Evolutionary conservation across 2,113 vertebrate genomes (phyloP).

Genomic region (Uria aalge): DNA sequence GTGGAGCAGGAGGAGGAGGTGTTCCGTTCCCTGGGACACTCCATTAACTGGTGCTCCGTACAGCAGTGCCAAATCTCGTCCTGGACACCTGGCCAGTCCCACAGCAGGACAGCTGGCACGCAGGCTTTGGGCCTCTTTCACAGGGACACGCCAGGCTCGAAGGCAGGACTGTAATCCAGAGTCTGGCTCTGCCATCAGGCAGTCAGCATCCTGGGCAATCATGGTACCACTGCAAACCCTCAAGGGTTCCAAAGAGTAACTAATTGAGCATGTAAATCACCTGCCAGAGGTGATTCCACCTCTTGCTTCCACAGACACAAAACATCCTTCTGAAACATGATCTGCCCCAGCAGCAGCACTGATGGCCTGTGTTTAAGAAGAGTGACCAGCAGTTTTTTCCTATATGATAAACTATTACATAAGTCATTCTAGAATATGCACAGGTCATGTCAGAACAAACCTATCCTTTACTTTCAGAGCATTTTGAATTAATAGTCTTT

Average conservation of each 20-base stretch:
- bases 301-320: background rate
- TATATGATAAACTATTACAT: background rate
- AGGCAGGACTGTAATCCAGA: background rate
- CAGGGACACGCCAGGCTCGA: rapidly evolving
- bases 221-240: background rate
- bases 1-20: rapidly evolving
- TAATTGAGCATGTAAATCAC: background rate
- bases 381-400: background rate
- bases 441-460: background rate
- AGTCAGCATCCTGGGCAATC: background rate
- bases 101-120: background rate
- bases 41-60: rapidly evolving
- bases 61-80: too few species aligned
- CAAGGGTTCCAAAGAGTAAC: background rate
- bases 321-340: background rate
- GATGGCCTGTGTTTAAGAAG: background rate
- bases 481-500: background rate
- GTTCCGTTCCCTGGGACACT: background rate
- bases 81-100: background rate
- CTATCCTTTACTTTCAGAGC: background rate
- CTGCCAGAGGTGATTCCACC: background rate
- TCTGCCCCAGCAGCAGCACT: background rate
- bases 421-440: background rate
- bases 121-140: background rate
- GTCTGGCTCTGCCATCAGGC: background rate